Conservation (phyloP, 92 coral and sea anemone genomes). For the Umimayanthus kanabou region DNA sequence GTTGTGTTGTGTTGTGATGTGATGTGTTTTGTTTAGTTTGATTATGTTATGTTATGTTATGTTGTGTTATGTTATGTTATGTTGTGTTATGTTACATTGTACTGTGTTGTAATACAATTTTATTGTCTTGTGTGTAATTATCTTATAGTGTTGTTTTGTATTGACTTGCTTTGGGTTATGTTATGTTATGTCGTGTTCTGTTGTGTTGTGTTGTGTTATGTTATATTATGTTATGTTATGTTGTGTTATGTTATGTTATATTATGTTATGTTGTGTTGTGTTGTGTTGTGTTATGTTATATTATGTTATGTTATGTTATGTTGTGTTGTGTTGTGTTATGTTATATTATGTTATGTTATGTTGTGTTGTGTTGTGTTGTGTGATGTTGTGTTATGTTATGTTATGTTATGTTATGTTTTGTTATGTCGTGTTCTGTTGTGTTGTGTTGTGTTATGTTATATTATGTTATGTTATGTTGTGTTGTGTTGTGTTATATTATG, state of each 20-base stretch:
- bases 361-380: not conserved
- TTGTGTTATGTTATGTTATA: not conserved
- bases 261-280: not conserved
- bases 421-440: not conserved
- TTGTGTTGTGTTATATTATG: conserved; percentile 1
- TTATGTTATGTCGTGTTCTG: not conserved
- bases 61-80: not conserved
- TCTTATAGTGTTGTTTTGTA: not conserved
- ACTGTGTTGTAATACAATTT: not conserved
- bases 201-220: not conserved
- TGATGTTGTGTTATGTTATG: conserved; percentile 19
- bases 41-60: not conserved
- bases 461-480: not conserved
- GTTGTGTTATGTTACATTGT: not conserved
- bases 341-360: not conserved
- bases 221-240: no score
- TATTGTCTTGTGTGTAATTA: conserved; percentile 2
- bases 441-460: not conserved
- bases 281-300: no score
- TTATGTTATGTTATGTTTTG: not conserved
- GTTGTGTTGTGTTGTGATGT: conserved; percentile 4
- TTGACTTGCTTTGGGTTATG: conserved; percentile 17
- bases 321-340: not conserved
- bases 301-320: not conserved
- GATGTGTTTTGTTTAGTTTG: conserved; percentile 10